Base-by-base conservation (phyloP, 2,113 vertebrate genomes). In the Plotosus lineatus region DNA sequence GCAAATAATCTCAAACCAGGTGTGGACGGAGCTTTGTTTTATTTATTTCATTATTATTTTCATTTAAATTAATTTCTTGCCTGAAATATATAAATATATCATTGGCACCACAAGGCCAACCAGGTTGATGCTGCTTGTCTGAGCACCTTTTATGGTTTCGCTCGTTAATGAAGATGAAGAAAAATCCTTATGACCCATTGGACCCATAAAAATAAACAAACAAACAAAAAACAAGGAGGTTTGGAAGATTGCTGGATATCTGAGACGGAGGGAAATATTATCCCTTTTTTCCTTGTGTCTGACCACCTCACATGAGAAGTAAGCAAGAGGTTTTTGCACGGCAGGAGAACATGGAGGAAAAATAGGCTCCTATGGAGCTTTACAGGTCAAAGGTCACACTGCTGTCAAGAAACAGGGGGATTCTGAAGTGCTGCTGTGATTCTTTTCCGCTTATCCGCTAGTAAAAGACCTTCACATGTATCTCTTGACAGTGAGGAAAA, bases 381-480 rank as follows among this genome's bases (percentile, higher is more conserved):
- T 85, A 87, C 90, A 91, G 93, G 92, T 92, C 92, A 93, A 88
- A 92, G 92, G 92, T 92, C 90, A 92, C 87, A 85, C 86, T 83
- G 88, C 89, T 92, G 92, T 92, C 90, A 92, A 89, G 91, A 89
- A 82, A 66, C 38, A 88, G 88, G 91, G 90, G 89, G 90, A 88
- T 89, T 91, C 89, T 89, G 90, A 88, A 87, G 88, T 85, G 89
- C 83, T 82, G 87, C 86, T 92, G 88, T 89, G 88, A 88, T 88
- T 88, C 88, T 89, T 89, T 90, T 88, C 86, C 83, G 86, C 89
- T 91, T 91, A 91, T 90, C 90, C 91, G 89, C 89, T 90, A 92
- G 86, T 86, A 84, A 92, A 91, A 90, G 89, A 91, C 90, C 92
- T 92, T 91, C 89, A 91, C 89, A 89, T 80, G 85, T 87, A 83